A percentile compares a stretch with the other conserved stretches of the same genome.
Conservation (phyloP, 2,797 vertebrate genomes). For the Tarsius wallacei region DNA sequence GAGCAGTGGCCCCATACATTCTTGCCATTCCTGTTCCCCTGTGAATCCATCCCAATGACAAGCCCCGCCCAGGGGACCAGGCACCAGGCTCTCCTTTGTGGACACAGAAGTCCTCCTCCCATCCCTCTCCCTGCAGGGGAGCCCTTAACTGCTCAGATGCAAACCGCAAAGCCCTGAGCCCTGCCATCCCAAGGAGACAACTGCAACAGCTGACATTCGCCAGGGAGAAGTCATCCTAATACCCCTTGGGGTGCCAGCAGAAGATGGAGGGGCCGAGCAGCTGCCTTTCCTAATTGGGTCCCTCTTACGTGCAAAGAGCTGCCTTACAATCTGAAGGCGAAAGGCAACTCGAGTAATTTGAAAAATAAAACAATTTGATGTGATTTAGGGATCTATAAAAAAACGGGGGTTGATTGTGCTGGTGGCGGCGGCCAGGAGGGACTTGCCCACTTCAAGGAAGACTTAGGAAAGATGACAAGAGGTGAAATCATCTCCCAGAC, state of each 20-base stretch:
- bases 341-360: slow-evolving; percentile 48
- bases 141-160: slow-evolving; percentile 71
- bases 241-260: not conserved
- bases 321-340: slow-evolving; percentile 30
- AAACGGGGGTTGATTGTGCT: not conserved
- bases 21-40: slow-evolving; percentile 50
- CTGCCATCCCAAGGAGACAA: slow-evolving; percentile 78
- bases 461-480: slow-evolving; percentile 76
- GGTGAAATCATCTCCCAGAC: slow-evolving; percentile 72
- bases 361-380: slow-evolving; percentile 65
- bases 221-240: slow-evolving; percentile 61
- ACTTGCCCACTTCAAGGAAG: slow-evolving; percentile 72
- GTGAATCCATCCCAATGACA: not conserved
- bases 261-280: not conserved
- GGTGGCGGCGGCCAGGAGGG: not conserved
- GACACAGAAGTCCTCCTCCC: not conserved
- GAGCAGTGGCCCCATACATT: slow-evolving; percentile 55
- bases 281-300: slow-evolving; percentile 50
- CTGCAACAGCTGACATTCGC: slow-evolving; percentile 75
- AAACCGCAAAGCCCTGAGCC: slow-evolving; percentile 82
- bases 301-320: slow-evolving; percentile 56
- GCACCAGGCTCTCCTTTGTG: slow-evolving; percentile 29
- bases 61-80: not conserved
- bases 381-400: slow-evolving; percentile 52
- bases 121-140: not conserved